Evolutionary conservation across 2,113 vertebrate genomes (phyloP), one percentile per base, ranked within the genome.

Genomic region (Dicentrarchus labrax): DNA sequence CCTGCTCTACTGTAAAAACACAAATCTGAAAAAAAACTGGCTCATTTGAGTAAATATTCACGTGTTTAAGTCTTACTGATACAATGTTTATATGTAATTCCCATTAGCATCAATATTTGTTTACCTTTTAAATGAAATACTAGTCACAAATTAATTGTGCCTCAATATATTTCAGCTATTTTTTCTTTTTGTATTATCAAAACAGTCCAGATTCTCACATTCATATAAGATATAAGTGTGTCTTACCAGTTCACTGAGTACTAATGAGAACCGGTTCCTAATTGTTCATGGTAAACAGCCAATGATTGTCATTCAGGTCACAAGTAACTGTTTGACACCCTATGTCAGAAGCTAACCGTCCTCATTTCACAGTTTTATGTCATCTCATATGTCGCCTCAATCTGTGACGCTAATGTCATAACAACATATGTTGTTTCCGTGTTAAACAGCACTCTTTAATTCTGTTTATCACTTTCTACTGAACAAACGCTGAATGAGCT

Each of bases 351-450:
- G 80, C 36, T 61, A 47, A 74, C 57, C 71, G 53, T 72, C 51
- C 60, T 72, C 69, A 67, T 83, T 80, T 76, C 64, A 82, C 56
- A 48, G 30, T 72, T 72, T 53, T 4, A 22, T 69, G 16, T 78
- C 80, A 68, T 66, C 60, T 50, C 62, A 21, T 45, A 7, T 30
- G 47, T 69, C 30, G 4, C 48, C 38, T 74, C 64, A 16, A 43
- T 75, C 61, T 67, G 30, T 51, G 74, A 78, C 1, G 45, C 21
- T 12, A 48, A 50, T 48, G 51, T 73, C 64, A 51, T 21, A 53
- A 81, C 56, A 45, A 68, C 68, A 70, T 15, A 43, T 68, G 72
- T 72, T 83, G 78, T 73, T 82, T 81, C 48, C n/a, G 56, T 47
- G 61, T 65, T 43, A 3, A 74, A 70, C 56, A 12, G 11, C 8